Base-by-base conservation (phyloP, 2,888 invertebrate genomes). In the Cephus spinipes region DNA sequence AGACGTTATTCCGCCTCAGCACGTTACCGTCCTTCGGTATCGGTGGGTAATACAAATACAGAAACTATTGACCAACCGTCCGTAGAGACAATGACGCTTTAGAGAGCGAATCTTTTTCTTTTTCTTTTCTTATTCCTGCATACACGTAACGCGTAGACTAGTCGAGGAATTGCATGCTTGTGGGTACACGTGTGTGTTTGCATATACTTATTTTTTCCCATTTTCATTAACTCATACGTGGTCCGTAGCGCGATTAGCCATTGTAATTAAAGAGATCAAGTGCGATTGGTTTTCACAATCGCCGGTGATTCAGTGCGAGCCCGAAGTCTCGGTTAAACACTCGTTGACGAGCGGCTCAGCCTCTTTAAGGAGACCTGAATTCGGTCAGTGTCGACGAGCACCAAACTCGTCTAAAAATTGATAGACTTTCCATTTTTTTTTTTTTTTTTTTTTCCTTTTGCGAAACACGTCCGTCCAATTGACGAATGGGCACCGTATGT, bases 21-120 rank as follows among this genome's bases (percentile, higher is more conserved):
- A 90, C 80, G 90, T 89, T 84, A 90, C 90, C 0, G 86, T 89
- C 32, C 85, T 90, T 77, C 86, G 87, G 69, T 85, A 86, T 81
- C 86, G 90, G 90, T 90, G 89, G 74, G 90, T 87, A 69, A 75
- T 1, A 71, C 11, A 11, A 11, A 11, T 2, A 35, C 34, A 34
- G 3, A 12, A 32, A 30, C 11, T 32, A 55, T 55, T 55, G 9
- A 1, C 9, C 40, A 6, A 40, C 6, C 15, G 15, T 2, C 40
- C 6, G 15, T 40, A 40, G 40, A 23, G 40, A 15, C 40, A 23
- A 23, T 40, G 40, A 15, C 12, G 12, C 40, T 40, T 1, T 40
- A 23, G 40, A 23, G 40, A 40, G 40, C 23, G 6, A 40, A 4
- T 23, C 23, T 40, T 40, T 6, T 40, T 12, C 4, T 36, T 12